Base-by-base conservation (phyloP, 2,113 vertebrate species). In the Labeo rohita region DNA sequence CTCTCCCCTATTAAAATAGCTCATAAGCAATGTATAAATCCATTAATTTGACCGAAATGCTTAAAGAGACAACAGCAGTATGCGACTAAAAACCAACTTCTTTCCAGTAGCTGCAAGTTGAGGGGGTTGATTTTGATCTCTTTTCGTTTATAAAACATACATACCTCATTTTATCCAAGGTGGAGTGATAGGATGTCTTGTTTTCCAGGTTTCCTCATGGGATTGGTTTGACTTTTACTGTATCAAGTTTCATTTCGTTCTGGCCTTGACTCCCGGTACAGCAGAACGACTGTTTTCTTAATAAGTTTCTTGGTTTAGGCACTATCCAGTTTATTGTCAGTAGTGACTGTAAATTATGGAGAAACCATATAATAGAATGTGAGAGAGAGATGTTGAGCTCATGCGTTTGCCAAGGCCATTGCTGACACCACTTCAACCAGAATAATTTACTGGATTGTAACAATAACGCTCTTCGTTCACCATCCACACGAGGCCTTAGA, bases 211-310 rank as follows among this genome's bases (percentile, higher is more conserved):
- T 50, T 50, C 28, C 28, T 68, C 47, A 66, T 34, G 4, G 80
- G 80, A 82, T 68, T 36, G 15, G 15, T 54, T 54, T 84, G 90
- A 82, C 45, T 15, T 70, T 88, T 87, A 90, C 89, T 84, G 88
- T 90, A 90, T 93, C 87, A 92, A 91, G 87, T 89, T 92, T 89
- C 85, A 90, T 86, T 88, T 83, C 91, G 83, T 47, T 68, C 47
- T 82, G 47, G 63, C 63, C 80, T 82, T 82, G 63, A 52, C 28
- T 66, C 80, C 36, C 1, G 8, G 10, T 82, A 68, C 65, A 82
- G 47, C 47, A 52, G 45, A 82, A 18, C 3, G 6, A 70, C 63
- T 39, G 80, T 68, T 82, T 49, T 80, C 52, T 52, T 82, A 82
- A 70, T 70, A 82, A 12, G 23, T 70, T 70, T 47, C 65, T 70